Evolutionary conservation across 2,113 vertebrate species (phyloP).

Genomic region (Ictalurus punctatus): DNA sequence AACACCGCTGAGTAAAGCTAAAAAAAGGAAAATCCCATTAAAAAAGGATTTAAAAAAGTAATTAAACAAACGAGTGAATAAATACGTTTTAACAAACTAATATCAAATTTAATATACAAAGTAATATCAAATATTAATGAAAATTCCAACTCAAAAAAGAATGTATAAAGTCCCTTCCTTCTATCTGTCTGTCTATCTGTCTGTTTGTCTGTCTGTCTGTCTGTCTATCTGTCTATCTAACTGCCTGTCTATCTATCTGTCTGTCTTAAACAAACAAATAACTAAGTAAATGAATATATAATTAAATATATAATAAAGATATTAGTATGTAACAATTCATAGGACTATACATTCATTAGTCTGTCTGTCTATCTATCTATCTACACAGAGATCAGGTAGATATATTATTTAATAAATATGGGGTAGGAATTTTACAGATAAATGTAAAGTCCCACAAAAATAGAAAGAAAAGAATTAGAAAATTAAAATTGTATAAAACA

Average conservation of each 20-base stretch:
- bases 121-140: background rate
- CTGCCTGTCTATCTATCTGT: too few species aligned
- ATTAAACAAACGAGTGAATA: background rate
- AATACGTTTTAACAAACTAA: background rate
- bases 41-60: background rate
- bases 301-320: too few species aligned
- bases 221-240: background rate
- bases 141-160: background rate
- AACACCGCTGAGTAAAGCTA: background rate
- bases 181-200: background rate
- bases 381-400: background rate
- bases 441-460: background rate
- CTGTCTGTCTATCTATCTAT: background rate
- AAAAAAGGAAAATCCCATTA: background rate
- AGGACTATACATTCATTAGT: too few species aligned
- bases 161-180: background rate
- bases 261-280: too few species aligned
- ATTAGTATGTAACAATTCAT: too few species aligned
- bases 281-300: too few species aligned
- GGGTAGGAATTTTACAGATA: background rate
- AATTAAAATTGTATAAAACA: background rate
- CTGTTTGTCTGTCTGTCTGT: background rate
- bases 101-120: background rate
- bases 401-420: background rate
- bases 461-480: background rate